Evolutionary conservation across 2,113 vertebrate species (phyloP), one percentile per base, ranked within the genome.

Genomic region (Falco punctatus): DNA sequence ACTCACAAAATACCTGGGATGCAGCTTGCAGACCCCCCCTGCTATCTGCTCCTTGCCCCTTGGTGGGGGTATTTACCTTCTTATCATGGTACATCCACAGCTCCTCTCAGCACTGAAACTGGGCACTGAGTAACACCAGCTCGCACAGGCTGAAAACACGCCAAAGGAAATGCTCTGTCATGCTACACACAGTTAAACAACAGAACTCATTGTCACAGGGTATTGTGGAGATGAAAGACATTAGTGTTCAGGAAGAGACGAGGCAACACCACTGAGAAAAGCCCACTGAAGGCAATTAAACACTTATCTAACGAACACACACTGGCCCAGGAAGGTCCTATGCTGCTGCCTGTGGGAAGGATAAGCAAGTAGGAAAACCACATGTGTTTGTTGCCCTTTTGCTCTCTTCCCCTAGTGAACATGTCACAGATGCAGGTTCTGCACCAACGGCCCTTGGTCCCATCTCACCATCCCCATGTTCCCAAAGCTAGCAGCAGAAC

Each of bases 111-210:
- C 7, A 38, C 40, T 52, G 4, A 3, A 30, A 59, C 14, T 11
- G 38, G 24, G 24, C 69, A 67, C 72, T 22, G 61, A 81, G n/a
- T 42, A 85, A 72, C 94, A 65, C 15, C 77, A 81, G 72, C 64
- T 89, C 13, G 0, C 75, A 18, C 0, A 28, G 71, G 62, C 5
- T 78, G 69, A 21, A n/a, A 81, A 42, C 42, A 59, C 0, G 0
- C 71, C 7, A 22, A 26, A 67, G 57, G 49, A 80, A 86, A 90
- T 3, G 27, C 13, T 54, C 38, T 22, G 26, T 24, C 24, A 13
- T 8, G 3, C 11, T 3, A 7, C n/a, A 8, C 1, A 2, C 13
- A 15, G 35, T 5, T 42, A 49, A 69, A 62, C 1, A 3, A 30
- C 0, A 0, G 49, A 69, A 65, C 48, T 79, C 15, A 0, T 13